Evolutionary conservation across 2,888 invertebrate genomes (phyloP).

Genomic region (Axea sp.): DNA sequence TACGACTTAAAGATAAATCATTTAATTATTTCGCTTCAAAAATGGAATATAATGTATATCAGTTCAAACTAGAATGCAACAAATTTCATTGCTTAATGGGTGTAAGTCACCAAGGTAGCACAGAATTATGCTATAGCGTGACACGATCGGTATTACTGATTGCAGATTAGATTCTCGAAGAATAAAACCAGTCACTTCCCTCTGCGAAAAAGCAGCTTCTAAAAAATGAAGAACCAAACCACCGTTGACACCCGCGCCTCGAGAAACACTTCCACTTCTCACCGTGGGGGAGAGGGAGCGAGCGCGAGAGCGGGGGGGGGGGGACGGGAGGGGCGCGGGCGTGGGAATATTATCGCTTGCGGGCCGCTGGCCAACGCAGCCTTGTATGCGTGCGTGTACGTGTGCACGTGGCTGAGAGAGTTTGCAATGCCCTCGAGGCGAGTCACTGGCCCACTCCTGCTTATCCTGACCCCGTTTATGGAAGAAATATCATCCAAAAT

Average conservation of each 20-base stretch:
- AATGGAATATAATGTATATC: conserved; percentile 19
- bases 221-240: conserved; percentile 58
- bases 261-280: conserved; percentile 11
- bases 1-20: conserved; percentile 8
- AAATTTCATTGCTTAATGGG: conserved; percentile 52
- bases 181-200: conserved; percentile 70
- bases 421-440: conserved; percentile 47
- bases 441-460: conserved; percentile 64
- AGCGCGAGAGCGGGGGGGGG: conserved; percentile 68
- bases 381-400: conserved; percentile 34
- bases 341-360: conserved; percentile 73
- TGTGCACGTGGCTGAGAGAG: conserved; percentile 25
- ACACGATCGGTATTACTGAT: conserved; percentile 69
- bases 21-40: conserved; percentile 8
- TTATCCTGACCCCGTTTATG: conserved; percentile 55
- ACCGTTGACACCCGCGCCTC: conserved; percentile 24
- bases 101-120: conserved; percentile 48
- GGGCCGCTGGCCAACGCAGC: conserved; percentile 66
- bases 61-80: conserved; percentile 41
- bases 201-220: conserved; percentile 62
- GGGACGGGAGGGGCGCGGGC: conserved; percentile 63
- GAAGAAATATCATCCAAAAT: conserved; percentile 58
- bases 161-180: conserved; percentile 68
- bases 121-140: conserved; percentile 66
- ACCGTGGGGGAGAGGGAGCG: conserved; percentile 52